These are phyloP conservation scores for Spinibarbus caldwelli DNA, from an alignment of 2,797 vertebrate species.

Conservation along the genomic window DNA sequence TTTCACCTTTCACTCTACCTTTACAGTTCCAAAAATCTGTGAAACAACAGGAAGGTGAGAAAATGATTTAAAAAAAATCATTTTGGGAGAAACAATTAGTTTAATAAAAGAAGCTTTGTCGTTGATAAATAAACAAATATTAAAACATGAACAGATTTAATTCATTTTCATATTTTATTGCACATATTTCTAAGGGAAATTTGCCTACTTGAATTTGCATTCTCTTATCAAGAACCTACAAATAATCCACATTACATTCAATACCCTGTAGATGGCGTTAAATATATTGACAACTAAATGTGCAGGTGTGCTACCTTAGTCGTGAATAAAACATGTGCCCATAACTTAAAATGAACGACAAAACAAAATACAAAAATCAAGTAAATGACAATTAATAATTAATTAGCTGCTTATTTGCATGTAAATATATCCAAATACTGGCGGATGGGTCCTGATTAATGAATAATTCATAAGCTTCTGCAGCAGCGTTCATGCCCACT, in stretches of 20 bases:
- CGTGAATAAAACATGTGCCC: constrained; percentile 13
- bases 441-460: constrained; percentile 21
- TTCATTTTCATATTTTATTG: background rate
- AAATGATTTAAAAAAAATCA: too few species aligned
- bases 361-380: constrained; percentile 7
- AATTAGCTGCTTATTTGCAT: constrained; percentile 47
- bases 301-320: constrained; percentile 4
- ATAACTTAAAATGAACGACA: background rate
- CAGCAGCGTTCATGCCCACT: constrained; percentile 12
- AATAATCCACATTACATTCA: background rate
- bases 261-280: constrained; percentile 41
- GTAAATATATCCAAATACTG: constrained; percentile 49
- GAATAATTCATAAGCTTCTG: constrained; percentile 39
- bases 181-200: background rate
- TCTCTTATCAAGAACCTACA: background rate
- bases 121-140: too few species aligned
- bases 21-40: background rate
- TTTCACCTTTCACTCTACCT: background rate
- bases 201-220: background rate
- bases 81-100: too few species aligned
- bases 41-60: background rate
- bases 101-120: too few species aligned
- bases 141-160: background rate
- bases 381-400: constrained; percentile 35
- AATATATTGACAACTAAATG: constrained; percentile 13